Base-by-base conservation (phyloP, 2,113 vertebrate species). In the Marmota monax region DNA sequence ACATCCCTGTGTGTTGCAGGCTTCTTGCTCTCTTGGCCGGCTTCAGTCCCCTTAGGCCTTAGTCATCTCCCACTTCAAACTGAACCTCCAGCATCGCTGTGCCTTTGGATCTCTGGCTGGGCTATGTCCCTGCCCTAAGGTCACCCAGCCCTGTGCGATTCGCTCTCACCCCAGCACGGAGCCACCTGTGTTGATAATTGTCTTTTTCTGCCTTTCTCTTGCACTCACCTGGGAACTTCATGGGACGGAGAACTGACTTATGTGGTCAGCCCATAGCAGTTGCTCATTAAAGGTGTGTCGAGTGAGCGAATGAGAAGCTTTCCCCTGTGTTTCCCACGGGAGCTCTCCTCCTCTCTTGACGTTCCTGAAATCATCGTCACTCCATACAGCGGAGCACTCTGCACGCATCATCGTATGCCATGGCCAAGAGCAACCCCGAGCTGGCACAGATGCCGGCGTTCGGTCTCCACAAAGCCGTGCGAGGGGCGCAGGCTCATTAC, bases 201-300 rank as follows among this genome's bases (percentile, higher is more conserved):
- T 34, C 58, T 76, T 13, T 69, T 14, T 5, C 48, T 39, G 2
- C 17, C 14, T 25, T 32, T 65, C 3, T 88, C 25, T 42, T 61
- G 25, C 32, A 18, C 18, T 87, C 29, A 83, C 18, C n/a, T 70
- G 13, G 11, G 58, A 79, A 51, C 37, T 12, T 5, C 2, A 4
- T 29, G 16, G 23, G 76, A 34, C 37, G 22, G 78, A 83, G 29
- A 45, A 10, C 82, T 82, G 45, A 34, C 20, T 84, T 48, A 4
- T 0, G 0, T 86, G 69, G 53, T 65, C 7, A 29, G 4, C 7
- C 2, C 9, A 39, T 0, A 67, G 53, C 51, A 83, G 32, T 18
- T 91, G 63, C 83, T 95, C 37, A 78, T 63, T 34, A 91, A 93
- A 88, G 27, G n/a, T 10, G 6, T 29, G 34, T 70, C 80, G 69